A percentile compares a stretch with the other conserved stretches of the same genome.
Conservation (phyloP, 2,888 invertebrate species). For the Amiota minor region DNA sequence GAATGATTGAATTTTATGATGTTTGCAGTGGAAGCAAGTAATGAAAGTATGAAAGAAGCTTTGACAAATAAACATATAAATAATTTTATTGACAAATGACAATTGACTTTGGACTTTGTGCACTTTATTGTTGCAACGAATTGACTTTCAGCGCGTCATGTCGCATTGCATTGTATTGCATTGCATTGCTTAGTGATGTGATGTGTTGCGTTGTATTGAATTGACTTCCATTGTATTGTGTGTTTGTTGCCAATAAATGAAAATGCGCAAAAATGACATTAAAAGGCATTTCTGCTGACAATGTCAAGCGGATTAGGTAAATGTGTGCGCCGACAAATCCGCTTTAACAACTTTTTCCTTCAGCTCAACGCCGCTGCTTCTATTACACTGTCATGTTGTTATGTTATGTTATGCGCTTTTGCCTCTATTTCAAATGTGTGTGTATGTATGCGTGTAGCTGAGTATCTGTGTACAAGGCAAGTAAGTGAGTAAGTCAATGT, state of each 20-base stretch:
- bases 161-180: neutral
- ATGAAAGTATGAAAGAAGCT: neutral
- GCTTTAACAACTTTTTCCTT: conserved; percentile 11
- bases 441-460: neutral
- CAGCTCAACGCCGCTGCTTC: too few relatives aligned
- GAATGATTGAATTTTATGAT: neutral
- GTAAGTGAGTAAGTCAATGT: too few relatives aligned
- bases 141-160: neutral
- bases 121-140: neutral
- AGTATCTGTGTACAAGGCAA: too few relatives aligned
- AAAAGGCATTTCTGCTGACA: conserved; percentile 59
- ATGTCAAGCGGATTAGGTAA: conserved; percentile 58
- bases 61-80: conserved; percentile 6
- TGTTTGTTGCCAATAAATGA: neutral
- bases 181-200: neutral
- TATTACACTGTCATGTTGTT: neutral
- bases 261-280: conserved; percentile 52
- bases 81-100: conserved; percentile 24
- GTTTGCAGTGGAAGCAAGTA: neutral
- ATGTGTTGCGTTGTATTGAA: conserved; percentile 32
- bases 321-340: conserved; percentile 32
- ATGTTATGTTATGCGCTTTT: neutral
- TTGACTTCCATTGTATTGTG: conserved; percentile 30
- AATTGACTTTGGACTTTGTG: neutral
- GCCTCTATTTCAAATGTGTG: neutral